Evolutionary conservation across 2,113 vertebrate genomes (phyloP), one percentile per base, ranked within the genome.

Genomic region (Pomatostomus ruficeps): DNA sequence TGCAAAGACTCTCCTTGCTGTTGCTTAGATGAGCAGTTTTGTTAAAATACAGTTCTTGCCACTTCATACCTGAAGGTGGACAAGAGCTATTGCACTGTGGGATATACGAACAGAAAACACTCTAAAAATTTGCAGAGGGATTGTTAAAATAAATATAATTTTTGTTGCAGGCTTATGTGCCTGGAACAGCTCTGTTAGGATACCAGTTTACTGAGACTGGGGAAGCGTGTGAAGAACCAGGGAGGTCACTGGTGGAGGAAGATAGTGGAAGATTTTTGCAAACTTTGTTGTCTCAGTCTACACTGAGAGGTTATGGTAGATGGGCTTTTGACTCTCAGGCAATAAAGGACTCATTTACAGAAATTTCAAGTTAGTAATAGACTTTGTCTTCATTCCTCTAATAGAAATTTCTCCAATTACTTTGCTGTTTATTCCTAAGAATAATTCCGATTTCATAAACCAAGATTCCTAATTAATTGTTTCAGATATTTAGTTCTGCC

Each of bases 381-480:
- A 76, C 9, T 12, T 95, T 35, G 20, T 89, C 65, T 72, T 65
- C 33, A 76, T 95, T 92, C 70, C n/a, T 91, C 38, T 80, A 79
- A 71, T 23, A 82, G 89, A 24, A 16, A 31, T 89, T 95, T 92
- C 76, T 93, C 65, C 61, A 61, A 7, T 24, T 88, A 66, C 24
- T 93, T 65, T 79, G 26, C 62, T 87, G 29, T 67, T 33, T 42
- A 74, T 89, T 94, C n/a, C 55, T 95, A 82, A 91, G 85, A 94
- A 95, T 80, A 84, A 58, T 63, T 73, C 62, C 85, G 89, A 67
- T 96, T 92, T 93, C 49, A 72, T 73, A 92, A 86, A 89, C 24
- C 36, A 81, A 77, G 48, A 86, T 59, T 70, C 48, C 33, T 76
- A 93, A 83, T 73, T 42, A 82, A 88, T 91, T 91, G 24, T 89